Conservation (phyloP, 2,888 invertebrate genomes). For the Parasteatoda lunata region DNA sequence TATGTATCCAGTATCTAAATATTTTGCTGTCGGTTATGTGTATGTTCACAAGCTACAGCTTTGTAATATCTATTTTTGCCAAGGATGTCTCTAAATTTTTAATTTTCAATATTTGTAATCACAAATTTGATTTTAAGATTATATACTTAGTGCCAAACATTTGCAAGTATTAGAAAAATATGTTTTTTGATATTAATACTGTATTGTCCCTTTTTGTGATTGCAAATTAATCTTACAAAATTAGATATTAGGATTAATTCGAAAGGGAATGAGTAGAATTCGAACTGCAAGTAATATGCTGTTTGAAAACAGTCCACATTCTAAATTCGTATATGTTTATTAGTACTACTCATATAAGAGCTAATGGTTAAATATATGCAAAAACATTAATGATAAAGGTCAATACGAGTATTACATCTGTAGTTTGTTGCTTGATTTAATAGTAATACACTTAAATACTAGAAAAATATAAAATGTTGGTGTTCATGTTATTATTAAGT, state of each 20-base stretch:
- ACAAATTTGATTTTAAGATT: background rate
- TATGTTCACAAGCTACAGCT: background rate
- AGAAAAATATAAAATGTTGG: no score
- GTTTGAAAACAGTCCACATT: no score
- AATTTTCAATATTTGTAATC: background rate
- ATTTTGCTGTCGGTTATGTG: background rate
- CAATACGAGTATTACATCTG: no score
- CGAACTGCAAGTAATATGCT: no score
- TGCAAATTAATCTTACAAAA: background rate
- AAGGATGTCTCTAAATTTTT: background rate
- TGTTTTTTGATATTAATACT: background rate
- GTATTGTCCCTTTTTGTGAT: background rate
- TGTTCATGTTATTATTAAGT: no score
- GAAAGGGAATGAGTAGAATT: background rate
- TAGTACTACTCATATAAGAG: no score
- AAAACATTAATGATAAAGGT: no score
- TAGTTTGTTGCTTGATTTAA: no score
- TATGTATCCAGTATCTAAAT: background rate
- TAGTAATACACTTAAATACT: no score
- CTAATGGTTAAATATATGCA: no score
- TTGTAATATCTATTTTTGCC: background rate
- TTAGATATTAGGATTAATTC: background rate
- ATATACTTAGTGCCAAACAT: slow-evolving; percentile 49
- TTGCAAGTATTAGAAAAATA: slow-evolving; percentile 11
- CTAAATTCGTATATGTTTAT: no score